Percentiles rank a stretch among this genome's conserved stretches.
These are phyloP conservation scores for Myodes glareolus DNA, from an alignment of 2,113 vertebrate genomes.

Conservation along the genomic window DNA sequence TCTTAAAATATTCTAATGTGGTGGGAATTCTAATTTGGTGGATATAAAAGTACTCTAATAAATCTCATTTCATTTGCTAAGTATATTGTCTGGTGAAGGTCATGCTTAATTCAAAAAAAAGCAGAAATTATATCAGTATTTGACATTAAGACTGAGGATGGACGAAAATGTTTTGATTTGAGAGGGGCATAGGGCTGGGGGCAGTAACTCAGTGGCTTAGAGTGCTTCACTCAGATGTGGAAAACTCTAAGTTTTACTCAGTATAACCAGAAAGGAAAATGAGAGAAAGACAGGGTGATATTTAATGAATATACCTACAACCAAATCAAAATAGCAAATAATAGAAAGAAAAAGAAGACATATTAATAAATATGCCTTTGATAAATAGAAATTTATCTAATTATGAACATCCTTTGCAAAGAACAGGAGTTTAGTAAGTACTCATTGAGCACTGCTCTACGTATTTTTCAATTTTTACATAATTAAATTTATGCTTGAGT, in stretches of 20 bases:
- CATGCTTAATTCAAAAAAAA: slow-evolving; percentile 3
- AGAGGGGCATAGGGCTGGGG: no score
- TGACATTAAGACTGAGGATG: background rate
- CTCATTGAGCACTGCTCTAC: background rate
- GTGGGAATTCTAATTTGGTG: background rate
- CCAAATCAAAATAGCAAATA: background rate
- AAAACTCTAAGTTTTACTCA: no score
- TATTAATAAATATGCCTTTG: background rate
- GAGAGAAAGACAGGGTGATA: background rate
- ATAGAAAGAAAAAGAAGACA: background rate
- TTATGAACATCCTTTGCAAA: background rate
- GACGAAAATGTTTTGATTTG: background rate
- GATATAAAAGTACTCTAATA: background rate
- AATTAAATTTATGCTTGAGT: background rate
- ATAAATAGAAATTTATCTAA: background rate
- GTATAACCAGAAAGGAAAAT: background rate
- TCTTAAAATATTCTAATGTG: background rate
- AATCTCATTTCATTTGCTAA: background rate
- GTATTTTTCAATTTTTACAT: background rate
- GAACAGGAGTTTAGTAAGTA: background rate
- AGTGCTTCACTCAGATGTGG: background rate
- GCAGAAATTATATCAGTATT: background rate
- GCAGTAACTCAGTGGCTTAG: background rate
- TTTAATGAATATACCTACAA: background rate
- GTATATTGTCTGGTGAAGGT: background rate